A percentile compares a stretch with the other conserved stretches of the same genome.
Evolutionary conservation across 2,888 invertebrate genomes (phyloP).

Genomic region (Sinhomidia bicolor): DNA sequence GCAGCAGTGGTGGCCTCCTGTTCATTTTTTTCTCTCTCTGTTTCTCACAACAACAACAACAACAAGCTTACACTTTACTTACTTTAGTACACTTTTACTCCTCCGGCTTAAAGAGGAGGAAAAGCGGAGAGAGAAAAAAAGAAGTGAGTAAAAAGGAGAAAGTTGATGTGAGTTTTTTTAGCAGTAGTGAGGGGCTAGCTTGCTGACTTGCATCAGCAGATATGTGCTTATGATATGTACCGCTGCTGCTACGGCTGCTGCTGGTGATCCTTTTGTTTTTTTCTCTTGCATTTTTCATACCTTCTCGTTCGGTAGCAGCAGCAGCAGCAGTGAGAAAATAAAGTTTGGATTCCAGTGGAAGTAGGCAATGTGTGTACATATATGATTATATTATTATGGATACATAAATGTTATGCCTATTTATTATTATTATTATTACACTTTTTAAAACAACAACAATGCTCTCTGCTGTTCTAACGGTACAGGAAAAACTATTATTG

Average conservation of each 20-base stretch:
- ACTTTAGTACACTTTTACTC: conserved; percentile 20
- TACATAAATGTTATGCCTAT: no score
- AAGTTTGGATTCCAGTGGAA: background rate
- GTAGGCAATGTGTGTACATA: no score
- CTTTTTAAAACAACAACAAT: no score
- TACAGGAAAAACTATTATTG: no score
- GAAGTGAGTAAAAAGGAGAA: background rate
- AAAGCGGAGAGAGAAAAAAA: background rate
- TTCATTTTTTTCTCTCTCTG: background rate
- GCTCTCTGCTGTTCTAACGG: no score
- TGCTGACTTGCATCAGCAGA: background rate
- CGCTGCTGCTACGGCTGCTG: background rate
- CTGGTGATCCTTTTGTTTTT: background rate
- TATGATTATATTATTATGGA: no score
- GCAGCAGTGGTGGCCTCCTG: background rate
- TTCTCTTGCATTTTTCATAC: background rate
- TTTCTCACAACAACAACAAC: background rate
- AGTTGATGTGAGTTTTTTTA: background rate
- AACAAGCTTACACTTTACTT: conserved; percentile 13
- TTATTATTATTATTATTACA: no score
- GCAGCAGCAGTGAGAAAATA: background rate
- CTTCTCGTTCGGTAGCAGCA: background rate
- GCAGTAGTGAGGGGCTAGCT: background rate
- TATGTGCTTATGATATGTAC: no score
- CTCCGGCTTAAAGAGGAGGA: conserved; percentile 11